These are phyloP conservation scores for Mya arenaria DNA, from an alignment of 1,140 invertebrate species.

Conservation along the genomic window DNA sequence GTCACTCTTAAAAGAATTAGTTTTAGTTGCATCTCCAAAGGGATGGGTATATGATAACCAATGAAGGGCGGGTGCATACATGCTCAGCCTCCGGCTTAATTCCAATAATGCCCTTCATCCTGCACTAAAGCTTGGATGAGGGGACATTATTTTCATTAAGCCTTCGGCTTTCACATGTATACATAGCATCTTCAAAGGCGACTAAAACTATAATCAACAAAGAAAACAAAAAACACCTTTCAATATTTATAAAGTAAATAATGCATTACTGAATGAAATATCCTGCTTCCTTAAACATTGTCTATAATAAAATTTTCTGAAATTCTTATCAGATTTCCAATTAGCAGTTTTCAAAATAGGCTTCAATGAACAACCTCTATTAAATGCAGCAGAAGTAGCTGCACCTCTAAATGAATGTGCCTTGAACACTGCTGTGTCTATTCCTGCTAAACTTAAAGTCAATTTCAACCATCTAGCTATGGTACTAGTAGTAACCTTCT, in stretches of 20 bases:
- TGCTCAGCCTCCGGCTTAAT: slow-evolving; percentile 31
- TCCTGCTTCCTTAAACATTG: neutral
- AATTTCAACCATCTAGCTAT: slow-evolving; percentile 32
- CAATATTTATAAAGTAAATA: neutral
- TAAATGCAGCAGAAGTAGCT: slow-evolving; percentile 6
- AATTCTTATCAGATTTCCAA: slow-evolving; percentile 34
- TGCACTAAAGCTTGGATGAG: slow-evolving; percentile 47
- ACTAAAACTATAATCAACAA: neutral
- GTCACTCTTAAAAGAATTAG: no score
- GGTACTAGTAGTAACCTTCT: slow-evolving; percentile 29
- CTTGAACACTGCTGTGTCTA: slow-evolving; percentile 17
- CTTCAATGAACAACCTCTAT: slow-evolving; percentile 39
- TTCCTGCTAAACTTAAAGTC: slow-evolving; percentile 2
- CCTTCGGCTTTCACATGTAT: neutral
- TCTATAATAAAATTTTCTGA: slow-evolving; percentile 24
- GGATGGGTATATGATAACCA: no score
- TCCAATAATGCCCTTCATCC: slow-evolving; percentile 43
- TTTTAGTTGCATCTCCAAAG: no score
- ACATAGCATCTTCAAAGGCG: slow-evolving; percentile 23
- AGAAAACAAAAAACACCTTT: neutral
- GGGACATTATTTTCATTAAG: slow-evolving; percentile 9
- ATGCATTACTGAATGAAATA: neutral
- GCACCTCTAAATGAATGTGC: slow-evolving; percentile 27
- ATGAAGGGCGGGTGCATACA: slow-evolving; percentile 27
- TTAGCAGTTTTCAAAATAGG: slow-evolving; percentile 21